Percentiles rank a stretch among this genome's conserved stretches.
These are phyloP conservation scores for Thripadectes ignobilis DNA, from an alignment of 2,797 vertebrate species.

Conservation along the genomic window DNA sequence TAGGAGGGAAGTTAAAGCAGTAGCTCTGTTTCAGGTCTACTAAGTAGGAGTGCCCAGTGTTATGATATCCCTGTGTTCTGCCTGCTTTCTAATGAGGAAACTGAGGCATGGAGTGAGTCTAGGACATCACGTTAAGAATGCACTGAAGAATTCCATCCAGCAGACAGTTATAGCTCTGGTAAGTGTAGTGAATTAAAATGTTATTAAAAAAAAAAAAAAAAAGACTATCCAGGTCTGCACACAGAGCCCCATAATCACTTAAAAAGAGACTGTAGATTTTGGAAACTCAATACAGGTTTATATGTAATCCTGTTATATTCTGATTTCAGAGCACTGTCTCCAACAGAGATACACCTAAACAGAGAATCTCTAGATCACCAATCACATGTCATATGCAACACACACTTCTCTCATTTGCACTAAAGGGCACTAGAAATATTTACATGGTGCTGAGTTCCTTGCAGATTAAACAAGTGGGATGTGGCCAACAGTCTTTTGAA, in stretches of 20 bases:
- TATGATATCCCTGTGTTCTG: background rate
- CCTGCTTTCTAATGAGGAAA: background rate
- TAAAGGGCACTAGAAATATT: background rate
- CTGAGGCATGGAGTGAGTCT: background rate
- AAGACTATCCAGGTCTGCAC: background rate
- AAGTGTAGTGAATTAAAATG: background rate
- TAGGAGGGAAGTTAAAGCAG: background rate
- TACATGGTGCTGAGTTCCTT: background rate
- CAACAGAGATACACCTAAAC: background rate
- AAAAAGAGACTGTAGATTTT: background rate
- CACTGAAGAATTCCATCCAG: background rate
- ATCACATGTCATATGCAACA: background rate
- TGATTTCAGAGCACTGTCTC: background rate
- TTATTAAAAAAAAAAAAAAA: no score
- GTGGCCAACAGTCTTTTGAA: background rate
- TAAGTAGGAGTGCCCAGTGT: background rate
- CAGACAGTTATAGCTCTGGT: background rate
- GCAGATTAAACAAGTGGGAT: background rate
- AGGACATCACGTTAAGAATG: background rate
- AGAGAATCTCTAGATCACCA: background rate
- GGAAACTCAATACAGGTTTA: background rate
- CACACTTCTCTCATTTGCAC: background rate
- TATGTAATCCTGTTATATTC: background rate
- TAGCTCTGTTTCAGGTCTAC: background rate
- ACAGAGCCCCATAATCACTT: background rate